Evolutionary conservation across 2,113 vertebrate species (phyloP), one percentile per base, ranked within the genome.

Genomic region (Chaetorhynchus papuensis): DNA sequence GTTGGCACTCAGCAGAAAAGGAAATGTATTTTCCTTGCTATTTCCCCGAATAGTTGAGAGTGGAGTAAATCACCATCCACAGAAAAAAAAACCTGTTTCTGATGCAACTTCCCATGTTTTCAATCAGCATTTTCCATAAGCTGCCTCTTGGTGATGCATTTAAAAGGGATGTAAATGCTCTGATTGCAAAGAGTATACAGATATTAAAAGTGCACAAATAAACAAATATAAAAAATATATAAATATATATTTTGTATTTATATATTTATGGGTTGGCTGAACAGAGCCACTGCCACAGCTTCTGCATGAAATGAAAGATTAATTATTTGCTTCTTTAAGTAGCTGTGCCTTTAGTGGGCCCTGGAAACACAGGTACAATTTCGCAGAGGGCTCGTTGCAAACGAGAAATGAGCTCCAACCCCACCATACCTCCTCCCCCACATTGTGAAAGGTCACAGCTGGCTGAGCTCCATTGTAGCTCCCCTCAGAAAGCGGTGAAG

Each of bases 101-200:
- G 82, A 74, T 88, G 69, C 70, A 96, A 89, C 81, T 90, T 94
- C 74, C 85, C 82, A 33, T 82, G 88, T 57, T 91, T 91, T 90
- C 78, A 91, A 54, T 81, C 72, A 86, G 31, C 41, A 31, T 72
- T 97, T 93, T 83, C 81, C 90, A 83, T 35, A 39, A 28, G 49
- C 14, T 72, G 79, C 68, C 50, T 76, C 78, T 66, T 45, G 83
- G 37, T 61, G 66, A n/a, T 50, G 65, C 41, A 26, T 79, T 91
- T 86, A 52, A 77, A 91, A 86, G 30, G 1, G 1, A n/a, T 24
- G 21, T 6, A 80, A 76, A 53, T 24, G 24, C 42, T 89, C 35
- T 11, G 30, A 54, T 22, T 81, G 63, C 59, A 79, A 82, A 86
- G 39, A 44, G 39, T 6, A 13, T 10, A 5, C 7, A 27, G 6